phyloP scores from a whole-genome alignment of 2,888 invertebrate genomes.

The Clostera curtula region DNA sequence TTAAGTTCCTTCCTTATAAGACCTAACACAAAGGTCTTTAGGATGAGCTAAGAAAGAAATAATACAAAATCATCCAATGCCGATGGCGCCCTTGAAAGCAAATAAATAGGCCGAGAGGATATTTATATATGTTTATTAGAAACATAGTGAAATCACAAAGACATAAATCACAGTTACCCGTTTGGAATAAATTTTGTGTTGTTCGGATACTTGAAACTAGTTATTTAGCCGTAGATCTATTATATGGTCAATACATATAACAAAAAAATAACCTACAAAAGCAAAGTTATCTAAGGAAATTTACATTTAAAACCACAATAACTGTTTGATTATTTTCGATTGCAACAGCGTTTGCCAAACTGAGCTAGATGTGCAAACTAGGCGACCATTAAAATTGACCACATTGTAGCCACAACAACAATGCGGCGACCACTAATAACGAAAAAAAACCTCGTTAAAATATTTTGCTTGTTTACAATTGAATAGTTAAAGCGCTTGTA shows the following conservation, averaged over 20 bases:
- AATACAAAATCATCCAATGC: constrained; percentile 4
- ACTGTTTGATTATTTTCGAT: constrained; percentile 6
- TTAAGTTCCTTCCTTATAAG: too few species aligned
- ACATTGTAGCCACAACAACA: constrained; percentile 13
- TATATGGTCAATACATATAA: constrained; percentile 6
- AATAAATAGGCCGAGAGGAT: too few species aligned
- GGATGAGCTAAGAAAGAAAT: constrained; percentile 5
- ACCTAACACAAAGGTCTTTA: too few species aligned
- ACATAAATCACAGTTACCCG: too few species aligned
- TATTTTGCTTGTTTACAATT: constrained; percentile 1
- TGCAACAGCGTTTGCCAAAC: constrained; percentile 9
- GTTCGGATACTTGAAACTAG: too few species aligned
- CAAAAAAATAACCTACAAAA: neutral
- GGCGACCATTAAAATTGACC: constrained; percentile 15
- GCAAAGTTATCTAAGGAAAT: neutral
- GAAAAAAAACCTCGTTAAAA: constrained; percentile 9
- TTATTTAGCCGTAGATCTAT: too few species aligned
- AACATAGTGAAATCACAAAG: too few species aligned
- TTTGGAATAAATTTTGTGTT: too few species aligned
- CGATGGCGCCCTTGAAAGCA: too few species aligned
- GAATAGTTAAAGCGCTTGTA: neutral
- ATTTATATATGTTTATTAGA: too few species aligned
- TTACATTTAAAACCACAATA: constrained; percentile 10
- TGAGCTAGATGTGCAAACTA: constrained; percentile 25
- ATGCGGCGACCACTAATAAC: constrained; percentile 21